Base-by-base conservation (phyloP, 2,797 vertebrate genomes). In the Novumbra hubbsi region DNA sequence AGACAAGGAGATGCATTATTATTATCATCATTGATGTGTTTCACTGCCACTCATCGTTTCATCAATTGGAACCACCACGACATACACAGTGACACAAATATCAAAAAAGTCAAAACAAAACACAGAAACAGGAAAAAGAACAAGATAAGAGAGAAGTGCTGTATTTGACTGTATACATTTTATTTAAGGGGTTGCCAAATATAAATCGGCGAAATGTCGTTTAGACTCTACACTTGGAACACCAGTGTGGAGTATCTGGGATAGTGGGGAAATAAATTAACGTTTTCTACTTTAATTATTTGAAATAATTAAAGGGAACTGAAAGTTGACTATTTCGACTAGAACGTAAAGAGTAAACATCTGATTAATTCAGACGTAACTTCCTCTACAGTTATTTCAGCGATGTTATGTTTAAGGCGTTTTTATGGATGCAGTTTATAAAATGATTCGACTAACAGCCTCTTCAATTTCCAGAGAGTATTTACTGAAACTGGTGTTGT, bases 41-140 rank as follows among this genome's bases (percentile, higher is more conserved):
- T 83, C 82, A 90, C 84, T 86, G 91, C 84, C 91, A 90, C 86
- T 90, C 87, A 86, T 90, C 86, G 77, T 87, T 81, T 84, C 14
- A 30, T 65, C 1, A 75, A 85, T 82, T 60, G 78, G 83, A 85
- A 92, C 85, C 89, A 92, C 88, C 89, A 92, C 88, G 81, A 90
- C 84, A 81, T 87, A 90, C 86, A 92, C 89, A 90, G 87, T 91
- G 90, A 93, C 90, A 87, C 83, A 76, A 87, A 92, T 88, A 90
- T 81, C 83, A 82, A 87, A 88, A 92, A 91, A 90, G 85, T 15
- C 83, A 85, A 75, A 78, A 76, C 74, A 79, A 66, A 87, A 89
- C 77, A 83, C 32, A 85, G 80, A 72, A 72, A 83, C 79, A 80
- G 88, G 75, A 85, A 81, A 77, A 85, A 82, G 27, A 72, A 86